These are phyloP conservation scores for Melinopterus prodromus DNA, from an alignment of 2,888 invertebrate genomes.

Conservation along the genomic window DNA sequence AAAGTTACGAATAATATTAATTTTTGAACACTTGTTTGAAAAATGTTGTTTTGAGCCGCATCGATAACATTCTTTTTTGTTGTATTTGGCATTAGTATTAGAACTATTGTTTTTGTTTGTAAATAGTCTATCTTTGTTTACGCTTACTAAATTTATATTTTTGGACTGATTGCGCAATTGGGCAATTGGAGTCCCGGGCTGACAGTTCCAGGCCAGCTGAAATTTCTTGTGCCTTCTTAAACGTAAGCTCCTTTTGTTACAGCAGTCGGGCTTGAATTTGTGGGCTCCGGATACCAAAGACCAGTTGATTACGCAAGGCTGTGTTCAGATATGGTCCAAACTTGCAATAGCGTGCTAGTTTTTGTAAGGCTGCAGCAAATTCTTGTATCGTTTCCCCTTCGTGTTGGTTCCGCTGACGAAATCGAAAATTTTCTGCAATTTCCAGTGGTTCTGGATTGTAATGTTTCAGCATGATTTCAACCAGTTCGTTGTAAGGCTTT, in stretches of 20 bases:
- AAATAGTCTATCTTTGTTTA: neutral
- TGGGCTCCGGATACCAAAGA: slow-evolving; percentile 36
- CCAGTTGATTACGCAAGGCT: slow-evolving; percentile 37
- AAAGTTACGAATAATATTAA: slow-evolving; percentile 17
- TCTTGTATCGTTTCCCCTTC: neutral
- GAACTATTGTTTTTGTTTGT: neutral
- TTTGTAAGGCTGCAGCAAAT: slow-evolving; percentile 23
- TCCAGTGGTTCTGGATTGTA: slow-evolving; percentile 42
- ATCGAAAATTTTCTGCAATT: slow-evolving; percentile 44
- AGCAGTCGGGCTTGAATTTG: slow-evolving; percentile 29
- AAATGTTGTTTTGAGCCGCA: slow-evolving; percentile 11
- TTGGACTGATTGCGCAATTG: slow-evolving; percentile 5
- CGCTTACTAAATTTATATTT: neutral
- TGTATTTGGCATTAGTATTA: neutral
- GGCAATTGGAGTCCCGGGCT: slow-evolving; percentile 1
- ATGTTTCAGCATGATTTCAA: no score
- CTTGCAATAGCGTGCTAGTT: slow-evolving; percentile 32
- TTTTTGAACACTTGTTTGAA: slow-evolving; percentile 14
- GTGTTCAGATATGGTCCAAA: slow-evolving; percentile 34
- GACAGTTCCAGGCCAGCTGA: slow-evolving; percentile 26
- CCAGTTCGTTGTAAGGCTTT: no score
- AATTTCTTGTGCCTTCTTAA: slow-evolving; percentile 32
- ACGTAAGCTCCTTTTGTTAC: slow-evolving; percentile 30
- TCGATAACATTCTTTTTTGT: neutral
- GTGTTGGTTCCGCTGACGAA: slow-evolving; percentile 42